Base-by-base conservation (phyloP, 2,888 invertebrate genomes). In the Eurytoma californica region DNA sequence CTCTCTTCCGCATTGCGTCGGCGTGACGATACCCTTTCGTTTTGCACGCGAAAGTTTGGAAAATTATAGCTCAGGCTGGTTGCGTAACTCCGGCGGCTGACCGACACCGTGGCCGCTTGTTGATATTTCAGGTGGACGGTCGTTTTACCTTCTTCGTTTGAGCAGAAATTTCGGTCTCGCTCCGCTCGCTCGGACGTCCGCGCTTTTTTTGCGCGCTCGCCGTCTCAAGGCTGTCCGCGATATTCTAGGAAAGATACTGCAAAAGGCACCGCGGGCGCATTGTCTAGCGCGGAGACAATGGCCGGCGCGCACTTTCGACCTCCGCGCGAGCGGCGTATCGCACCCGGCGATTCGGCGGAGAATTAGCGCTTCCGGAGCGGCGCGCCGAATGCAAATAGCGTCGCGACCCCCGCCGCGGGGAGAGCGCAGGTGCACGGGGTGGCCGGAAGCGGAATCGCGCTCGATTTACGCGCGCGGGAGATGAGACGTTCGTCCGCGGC, bases 361-460 rank as follows among this genome's bases (percentile, higher is more conserved):
- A 39, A 9, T 39, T 9, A 9, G 39, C 39, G 7, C 39, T 39
- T 39, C 39, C 39, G 39, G 39, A 7, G 39, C 7, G 39, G 39
- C 39, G 39, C 39, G 39, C 39, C 9, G 9, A 39, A 39, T 39
- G 39, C 39, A 39, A 39, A 39, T 39, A 7, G 39, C 39, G 39
- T 7, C 39, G 39, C 39, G 39, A 39, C 39, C 39, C 53, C 14
- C 53, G n/a, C 3, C 3, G 53, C 1, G 53, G 53, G 14, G 53
- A 53, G n/a, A 13, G 16, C 16, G 53, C 53, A n/a, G n/a, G 53
- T 53, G 53, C n/a, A 14, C 14, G 14, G 53, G 53, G 16, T 53
- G 53, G 53, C 77, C 63, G 73, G 67, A 72, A 72, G 47, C 66
- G 78, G 72, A 75, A 78, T 70, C 55, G 70, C 24, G 74, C 80